Evolutionary conservation across 2,797 vertebrate genomes (phyloP).

Genomic region (Aotus griseimembra): DNA sequence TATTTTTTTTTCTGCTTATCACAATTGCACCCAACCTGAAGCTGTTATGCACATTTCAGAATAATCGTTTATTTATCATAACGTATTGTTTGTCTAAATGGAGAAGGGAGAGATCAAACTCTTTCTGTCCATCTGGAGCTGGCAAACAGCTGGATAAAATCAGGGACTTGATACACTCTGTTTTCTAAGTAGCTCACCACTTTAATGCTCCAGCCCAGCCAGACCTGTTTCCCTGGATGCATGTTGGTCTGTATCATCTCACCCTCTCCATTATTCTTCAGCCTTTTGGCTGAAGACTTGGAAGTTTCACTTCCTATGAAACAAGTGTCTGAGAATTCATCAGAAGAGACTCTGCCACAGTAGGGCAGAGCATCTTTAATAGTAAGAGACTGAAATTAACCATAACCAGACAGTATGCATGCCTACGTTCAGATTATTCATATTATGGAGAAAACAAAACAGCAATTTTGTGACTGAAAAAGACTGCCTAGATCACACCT

Average conservation of each 20-base stretch:
- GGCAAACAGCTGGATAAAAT: constrained; percentile 61
- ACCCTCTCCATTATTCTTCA: background rate
- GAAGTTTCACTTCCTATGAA: constrained; percentile 29
- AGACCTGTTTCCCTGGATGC: background rate
- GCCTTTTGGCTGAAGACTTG: background rate
- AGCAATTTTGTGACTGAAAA: constrained; percentile 58
- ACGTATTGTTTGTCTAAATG: constrained; percentile 41
- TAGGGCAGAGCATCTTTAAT: background rate
- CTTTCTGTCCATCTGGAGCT: constrained; percentile 14
- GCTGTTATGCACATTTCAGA: constrained; percentile 52
- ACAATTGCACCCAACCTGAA: background rate
- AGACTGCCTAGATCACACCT: constrained; percentile 32
- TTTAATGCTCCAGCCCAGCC: background rate
- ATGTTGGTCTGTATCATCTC: background rate
- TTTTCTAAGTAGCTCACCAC: background rate
- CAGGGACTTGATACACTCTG: background rate
- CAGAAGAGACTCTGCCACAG: background rate
- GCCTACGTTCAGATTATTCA: constrained; percentile 66
- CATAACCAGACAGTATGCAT: constrained; percentile 64
- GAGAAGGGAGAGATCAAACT: background rate
- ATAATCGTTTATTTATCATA: constrained; percentile 27
- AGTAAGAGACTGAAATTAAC: constrained; percentile 64
- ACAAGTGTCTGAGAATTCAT: constrained; percentile 57
- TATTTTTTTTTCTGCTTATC: background rate
- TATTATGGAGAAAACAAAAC: constrained; percentile 61